Percentiles rank a stretch among this genome's conserved stretches.
phyloP scores from a whole-genome alignment of 2,797 vertebrate genomes.

The Pangasius macronema region DNA sequence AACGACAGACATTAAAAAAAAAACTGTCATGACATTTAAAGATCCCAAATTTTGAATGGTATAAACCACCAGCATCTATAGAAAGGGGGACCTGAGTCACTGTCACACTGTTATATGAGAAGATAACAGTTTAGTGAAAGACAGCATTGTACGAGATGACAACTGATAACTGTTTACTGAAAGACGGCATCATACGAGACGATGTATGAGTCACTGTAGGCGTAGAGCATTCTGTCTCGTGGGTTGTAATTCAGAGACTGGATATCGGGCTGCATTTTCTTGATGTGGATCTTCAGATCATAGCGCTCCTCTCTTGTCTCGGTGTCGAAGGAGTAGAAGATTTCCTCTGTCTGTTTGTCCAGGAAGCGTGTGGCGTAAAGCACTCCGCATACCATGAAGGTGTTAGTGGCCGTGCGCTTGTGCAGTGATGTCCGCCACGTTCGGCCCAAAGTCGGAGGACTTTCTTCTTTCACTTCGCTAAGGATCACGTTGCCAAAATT shows the following conservation, averaged over 20 bases:
- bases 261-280: constrained; percentile 66
- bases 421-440: constrained; percentile 72
- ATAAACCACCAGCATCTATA: not conserved
- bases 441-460: constrained; percentile 36
- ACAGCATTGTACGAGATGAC: too few relatives aligned
- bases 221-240: constrained; percentile 43
- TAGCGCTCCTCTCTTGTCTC: constrained; percentile 65
- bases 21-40: not conserved
- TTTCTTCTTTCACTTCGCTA: constrained; percentile 59
- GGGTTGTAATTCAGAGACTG: constrained; percentile 54
- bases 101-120: too few relatives aligned
- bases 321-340: constrained; percentile 76
- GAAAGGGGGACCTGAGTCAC: not conserved
- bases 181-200: constrained; percentile 37
- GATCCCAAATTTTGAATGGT: not conserved
- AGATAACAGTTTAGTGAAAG: not conserved
- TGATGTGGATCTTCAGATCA: constrained; percentile 61
- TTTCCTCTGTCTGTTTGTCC: constrained; percentile 64
- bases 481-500: constrained; percentile 73
- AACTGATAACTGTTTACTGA: not conserved
- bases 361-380: constrained; percentile 73
- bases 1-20: not conserved
- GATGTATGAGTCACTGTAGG: constrained; percentile 46
- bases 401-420: constrained; percentile 69
- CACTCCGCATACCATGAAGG: constrained; percentile 73